Conservation (phyloP, 2,113 vertebrate species). For the Passerina amoena region DNA sequence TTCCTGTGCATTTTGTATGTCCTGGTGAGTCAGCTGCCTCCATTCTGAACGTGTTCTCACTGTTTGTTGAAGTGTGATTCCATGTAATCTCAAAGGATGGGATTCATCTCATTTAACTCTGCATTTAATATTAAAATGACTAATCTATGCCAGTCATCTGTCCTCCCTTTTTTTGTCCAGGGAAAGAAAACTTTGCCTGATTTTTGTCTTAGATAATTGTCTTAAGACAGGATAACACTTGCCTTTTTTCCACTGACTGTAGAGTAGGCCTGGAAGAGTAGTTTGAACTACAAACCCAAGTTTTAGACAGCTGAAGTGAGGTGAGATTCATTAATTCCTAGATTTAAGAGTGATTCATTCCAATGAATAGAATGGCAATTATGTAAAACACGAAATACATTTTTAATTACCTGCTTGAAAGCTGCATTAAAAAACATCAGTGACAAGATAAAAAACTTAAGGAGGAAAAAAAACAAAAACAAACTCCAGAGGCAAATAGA, state of each 20-base stretch:
- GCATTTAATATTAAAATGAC: constrained; percentile 6
- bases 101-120: not conserved
- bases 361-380: constrained; percentile 15
- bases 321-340: constrained; percentile 25
- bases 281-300: not conserved
- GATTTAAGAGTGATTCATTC: constrained; percentile 2
- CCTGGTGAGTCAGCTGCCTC: not conserved
- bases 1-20: not conserved
- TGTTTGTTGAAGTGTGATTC: constrained; percentile 38
- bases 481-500: not conserved
- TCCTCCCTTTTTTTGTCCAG: not conserved
- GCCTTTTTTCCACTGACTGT: not conserved
- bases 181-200: not conserved
- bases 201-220: not conserved
- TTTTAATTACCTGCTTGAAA: constrained; percentile 37
- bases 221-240: not conserved
- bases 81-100: not conserved
- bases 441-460: not conserved
- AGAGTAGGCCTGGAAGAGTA: not conserved
- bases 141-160: constrained; percentile 11
- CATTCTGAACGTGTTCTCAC: constrained; percentile 1
- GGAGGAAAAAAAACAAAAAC: no score
- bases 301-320: constrained; percentile 24
- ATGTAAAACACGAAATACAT: constrained; percentile 2
- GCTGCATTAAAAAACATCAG: not conserved